Evolutionary conservation across 2,888 invertebrate genomes (phyloP), one percentile per base, ranked within the genome.

Genomic region (Orgyia antiqua): DNA sequence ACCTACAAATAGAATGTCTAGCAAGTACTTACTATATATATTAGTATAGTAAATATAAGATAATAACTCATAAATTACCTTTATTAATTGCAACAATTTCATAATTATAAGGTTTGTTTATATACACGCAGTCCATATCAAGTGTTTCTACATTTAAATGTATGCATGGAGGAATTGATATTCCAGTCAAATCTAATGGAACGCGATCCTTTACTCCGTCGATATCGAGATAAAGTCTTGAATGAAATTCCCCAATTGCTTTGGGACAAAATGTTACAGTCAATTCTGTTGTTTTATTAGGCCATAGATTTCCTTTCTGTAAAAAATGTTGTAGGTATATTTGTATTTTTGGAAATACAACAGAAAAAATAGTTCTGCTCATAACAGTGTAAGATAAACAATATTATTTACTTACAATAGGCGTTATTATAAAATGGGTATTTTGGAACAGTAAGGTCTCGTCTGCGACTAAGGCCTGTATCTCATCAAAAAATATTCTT

Each of bases 291-390:
- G 68, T 50, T 53, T 87, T 87, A 30, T 87, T 84, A 0, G 91
- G 89, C 87, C 89, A 89, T 13, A 91, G 61, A 50, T 88, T 83
- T 11, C 90, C 91, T 39, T 68, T 68, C 91, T 91, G 58, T 12
- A 17, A 8, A 27, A 7, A 4, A 15, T n/a, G n/a, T n/a, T n/a
- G n/a, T n/a, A n/a, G n/a, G n/a, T n/a, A n/a, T n/a, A n/a, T n/a
- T n/a, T n/a, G n/a, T n/a, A n/a, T n/a, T n/a, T n/a, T n/a, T n/a
- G n/a, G n/a, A n/a, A n/a, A n/a, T n/a, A n/a, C n/a, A n/a, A n/a
- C n/a, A n/a, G n/a, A n/a, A n/a, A n/a, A n/a, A n/a, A n/a, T n/a
- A n/a, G n/a, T n/a, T n/a, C n/a, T n/a, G n/a, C n/a, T n/a, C n/a
- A n/a, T n/a, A n/a, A n/a, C n/a, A n/a, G n/a, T n/a, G n/a, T n/a